Evolutionary conservation across 2,113 vertebrate species (phyloP).

Genomic region (Bufo bufo): DNA sequence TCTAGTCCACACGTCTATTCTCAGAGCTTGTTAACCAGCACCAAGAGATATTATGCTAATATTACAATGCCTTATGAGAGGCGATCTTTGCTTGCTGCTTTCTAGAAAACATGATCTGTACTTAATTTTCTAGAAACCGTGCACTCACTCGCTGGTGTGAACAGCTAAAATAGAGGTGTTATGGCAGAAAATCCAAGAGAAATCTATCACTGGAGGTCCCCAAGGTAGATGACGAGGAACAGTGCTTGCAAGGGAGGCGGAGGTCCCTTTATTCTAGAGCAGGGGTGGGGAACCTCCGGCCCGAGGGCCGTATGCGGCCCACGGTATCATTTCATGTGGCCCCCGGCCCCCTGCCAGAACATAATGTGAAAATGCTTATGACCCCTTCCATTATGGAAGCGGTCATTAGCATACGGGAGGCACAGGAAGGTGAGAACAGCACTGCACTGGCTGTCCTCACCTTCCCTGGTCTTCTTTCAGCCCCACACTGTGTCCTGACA

Average conservation of each 20-base stretch:
- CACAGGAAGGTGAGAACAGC: too few relatives aligned
- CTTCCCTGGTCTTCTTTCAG: too few relatives aligned
- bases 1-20: slow-evolving; percentile 40
- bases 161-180: not conserved
- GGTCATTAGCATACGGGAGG: too few relatives aligned
- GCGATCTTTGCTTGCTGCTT: slow-evolving; percentile 11
- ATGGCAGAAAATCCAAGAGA: not conserved
- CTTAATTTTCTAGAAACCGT: slow-evolving; percentile 13
- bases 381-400: too few relatives aligned
- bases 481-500: too few relatives aligned
- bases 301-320: too few relatives aligned
- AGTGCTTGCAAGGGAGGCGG: not conserved
- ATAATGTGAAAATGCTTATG: too few relatives aligned
- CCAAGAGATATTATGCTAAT: slow-evolving; percentile 37
- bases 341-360: too few relatives aligned
- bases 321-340: too few relatives aligned
- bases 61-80: slow-evolving; percentile 45
- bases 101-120: slow-evolving; percentile 36
- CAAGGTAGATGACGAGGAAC: not conserved
- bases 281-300: too few relatives aligned
- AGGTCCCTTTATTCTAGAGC: too few relatives aligned
- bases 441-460: too few relatives aligned
- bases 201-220: not conserved
- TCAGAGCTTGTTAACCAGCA: slow-evolving; percentile 46
- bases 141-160: not conserved